Base-by-base conservation (phyloP, 2,113 vertebrate species). In the Notarius lentiginosus region DNA sequence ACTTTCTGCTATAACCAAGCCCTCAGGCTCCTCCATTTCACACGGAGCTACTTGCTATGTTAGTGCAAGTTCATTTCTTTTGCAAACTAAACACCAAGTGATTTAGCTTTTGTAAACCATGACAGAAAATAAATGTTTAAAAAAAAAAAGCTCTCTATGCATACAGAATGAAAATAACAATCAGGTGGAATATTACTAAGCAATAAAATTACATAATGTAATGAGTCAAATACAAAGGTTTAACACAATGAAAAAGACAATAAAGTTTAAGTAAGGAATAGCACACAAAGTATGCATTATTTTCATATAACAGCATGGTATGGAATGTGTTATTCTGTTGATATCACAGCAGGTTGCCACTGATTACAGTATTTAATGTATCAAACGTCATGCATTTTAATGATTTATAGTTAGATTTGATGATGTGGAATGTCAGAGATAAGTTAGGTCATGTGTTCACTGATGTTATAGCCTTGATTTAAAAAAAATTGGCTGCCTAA, bases 1-100 rank as follows among this genome's bases (percentile, higher is more conserved):
- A 76, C 73, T 83, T 86, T 81, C 51, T 66, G 34, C 41, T 83
- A 73, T 80, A 87, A 77, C 86, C 68, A 81, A 82, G 83, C 79
- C 82, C 56, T 27, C 30, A 81, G 85, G 83, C 86, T 84, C 82
- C 68, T 84, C 82, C 22, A 58, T 65, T 58, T 84, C 14, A 70
- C 58, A 56, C 76, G 22, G 30, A 61, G 9, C 1, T 20, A 89
- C 70, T 86, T 73, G 79, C 58, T 81, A 20, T 56, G 75, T 87
- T 51, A 82, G 73, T 82, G 51, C 68, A 41, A 66, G 61, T 76
- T 81, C 49, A 61, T 84, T 85, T 68, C 80, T 86, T 61, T 89
- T 72, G 82, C 84, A 79, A 84, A 76, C 83, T 14, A 75, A 82
- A 85, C 53, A 61, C 79, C 15, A 75, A 85, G 53, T 83, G 56